A percentile compares a stretch with the other conserved stretches of the same genome.
phyloP scores from a whole-genome alignment of 64 coral and sea anemone species.

The Stylophora pistillata region DNA sequence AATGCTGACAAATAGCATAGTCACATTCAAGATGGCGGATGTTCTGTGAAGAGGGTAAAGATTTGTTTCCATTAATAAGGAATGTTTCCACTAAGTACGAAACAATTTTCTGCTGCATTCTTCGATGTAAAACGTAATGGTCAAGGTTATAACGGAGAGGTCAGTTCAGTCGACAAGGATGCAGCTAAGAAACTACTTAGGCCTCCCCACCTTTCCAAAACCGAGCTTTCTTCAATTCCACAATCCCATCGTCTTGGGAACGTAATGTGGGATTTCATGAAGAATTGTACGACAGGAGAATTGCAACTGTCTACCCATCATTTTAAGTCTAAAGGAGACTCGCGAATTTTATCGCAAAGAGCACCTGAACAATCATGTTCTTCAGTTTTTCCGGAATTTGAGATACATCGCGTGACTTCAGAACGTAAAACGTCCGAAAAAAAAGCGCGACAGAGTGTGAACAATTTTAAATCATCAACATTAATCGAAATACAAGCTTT shows the following conservation, averaged over 20 bases:
- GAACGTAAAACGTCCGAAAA: background rate
- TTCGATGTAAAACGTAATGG: slow-evolving; percentile 22
- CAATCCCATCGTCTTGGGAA: slow-evolving; percentile 2
- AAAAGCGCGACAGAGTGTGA: background rate
- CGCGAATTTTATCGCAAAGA: background rate
- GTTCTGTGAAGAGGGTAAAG: background rate
- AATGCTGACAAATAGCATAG: background rate
- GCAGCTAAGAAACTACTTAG: background rate
- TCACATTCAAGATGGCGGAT: slow-evolving; percentile 8
- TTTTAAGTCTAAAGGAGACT: background rate
- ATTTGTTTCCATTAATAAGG: background rate
- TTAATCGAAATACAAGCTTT: background rate
- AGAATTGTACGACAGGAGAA: background rate
- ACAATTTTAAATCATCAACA: background rate
- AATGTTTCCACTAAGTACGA: slow-evolving; percentile 10
- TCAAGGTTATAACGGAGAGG: background rate
- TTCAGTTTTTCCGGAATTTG: background rate
- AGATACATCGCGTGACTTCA: background rate
- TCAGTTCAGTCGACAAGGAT: background rate
- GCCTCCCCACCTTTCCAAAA: background rate
- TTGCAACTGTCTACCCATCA: background rate
- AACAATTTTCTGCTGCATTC: slow-evolving; percentile 35
- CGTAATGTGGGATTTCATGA: background rate
- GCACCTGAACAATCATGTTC: background rate
- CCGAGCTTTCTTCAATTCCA: background rate